These are phyloP conservation scores for Acomys russatus DNA, from an alignment of 2,797 vertebrate species.

Conservation along the genomic window DNA sequence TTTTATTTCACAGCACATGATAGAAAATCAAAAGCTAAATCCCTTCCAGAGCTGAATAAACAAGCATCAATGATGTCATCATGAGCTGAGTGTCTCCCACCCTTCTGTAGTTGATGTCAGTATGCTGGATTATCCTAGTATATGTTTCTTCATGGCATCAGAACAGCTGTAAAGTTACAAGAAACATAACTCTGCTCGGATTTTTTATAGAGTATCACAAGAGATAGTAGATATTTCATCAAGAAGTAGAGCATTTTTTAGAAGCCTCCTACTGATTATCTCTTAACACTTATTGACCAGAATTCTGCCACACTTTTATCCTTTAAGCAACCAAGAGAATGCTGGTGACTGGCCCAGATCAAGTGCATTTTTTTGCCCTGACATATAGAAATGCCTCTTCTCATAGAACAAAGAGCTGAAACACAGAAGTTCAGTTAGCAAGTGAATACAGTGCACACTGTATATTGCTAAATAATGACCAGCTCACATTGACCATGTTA, in stretches of 20 bases:
- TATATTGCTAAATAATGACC: not conserved
- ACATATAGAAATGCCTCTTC: not conserved
- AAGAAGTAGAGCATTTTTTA: not conserved
- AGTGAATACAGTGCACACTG: not conserved
- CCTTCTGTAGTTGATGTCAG: not conserved
- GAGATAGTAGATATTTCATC: not conserved
- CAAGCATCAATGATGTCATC: not conserved
- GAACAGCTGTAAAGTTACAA: not conserved
- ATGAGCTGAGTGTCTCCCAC: not conserved
- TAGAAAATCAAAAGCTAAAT: not conserved
- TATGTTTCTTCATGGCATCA: not conserved
- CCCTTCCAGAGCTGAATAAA: not conserved
- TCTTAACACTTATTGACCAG: not conserved
- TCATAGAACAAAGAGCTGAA: not conserved
- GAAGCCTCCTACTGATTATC: not conserved
- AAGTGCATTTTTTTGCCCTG: not conserved
- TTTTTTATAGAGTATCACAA: not conserved
- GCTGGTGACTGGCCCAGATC: not conserved
- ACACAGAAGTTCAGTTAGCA: not conserved
- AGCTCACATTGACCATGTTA: not conserved
- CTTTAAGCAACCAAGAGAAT: not conserved
- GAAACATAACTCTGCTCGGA: not conserved
- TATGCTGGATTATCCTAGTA: not conserved
- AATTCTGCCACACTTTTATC: not conserved
- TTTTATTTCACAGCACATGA: not conserved